Conservation (phyloP, 2,888 invertebrate genomes). For the Scelioninae gen. 1 region DNA sequence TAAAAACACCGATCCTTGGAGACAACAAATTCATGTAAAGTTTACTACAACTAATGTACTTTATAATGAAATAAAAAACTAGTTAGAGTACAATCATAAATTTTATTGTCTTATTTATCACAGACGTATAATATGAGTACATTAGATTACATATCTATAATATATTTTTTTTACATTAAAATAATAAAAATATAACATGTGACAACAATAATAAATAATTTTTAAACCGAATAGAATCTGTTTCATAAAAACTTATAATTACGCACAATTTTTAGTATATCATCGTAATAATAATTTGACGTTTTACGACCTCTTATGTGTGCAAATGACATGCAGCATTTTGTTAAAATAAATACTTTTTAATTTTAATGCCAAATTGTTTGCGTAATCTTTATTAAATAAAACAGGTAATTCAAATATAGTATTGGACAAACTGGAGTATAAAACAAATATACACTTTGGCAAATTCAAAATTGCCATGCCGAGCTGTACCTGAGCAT, state of each 20-base stretch:
- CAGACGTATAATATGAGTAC: background rate
- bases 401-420: constrained; percentile 1
- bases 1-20: constrained; percentile 27
- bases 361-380: constrained; percentile 1
- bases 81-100: background rate
- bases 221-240: background rate
- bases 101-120: background rate
- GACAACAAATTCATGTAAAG: constrained; percentile 33
- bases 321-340: constrained; percentile 35
- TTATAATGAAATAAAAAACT: background rate
- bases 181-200: background rate
- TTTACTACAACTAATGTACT: background rate
- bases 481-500: constrained; percentile 45
- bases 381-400: constrained; percentile 13
- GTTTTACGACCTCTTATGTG: constrained; percentile 13
- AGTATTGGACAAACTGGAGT: constrained; percentile 22
- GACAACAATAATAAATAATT: background rate
- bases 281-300: background rate
- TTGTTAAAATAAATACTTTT: constrained; percentile 37
- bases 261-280: background rate
- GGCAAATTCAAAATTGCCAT: constrained; percentile 58
- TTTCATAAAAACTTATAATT: background rate
- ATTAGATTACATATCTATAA: background rate
- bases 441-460: constrained; percentile 64
- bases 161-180: background rate